Conservation (phyloP, 2,888 invertebrate species). For the Orthonevra nobilis region DNA sequence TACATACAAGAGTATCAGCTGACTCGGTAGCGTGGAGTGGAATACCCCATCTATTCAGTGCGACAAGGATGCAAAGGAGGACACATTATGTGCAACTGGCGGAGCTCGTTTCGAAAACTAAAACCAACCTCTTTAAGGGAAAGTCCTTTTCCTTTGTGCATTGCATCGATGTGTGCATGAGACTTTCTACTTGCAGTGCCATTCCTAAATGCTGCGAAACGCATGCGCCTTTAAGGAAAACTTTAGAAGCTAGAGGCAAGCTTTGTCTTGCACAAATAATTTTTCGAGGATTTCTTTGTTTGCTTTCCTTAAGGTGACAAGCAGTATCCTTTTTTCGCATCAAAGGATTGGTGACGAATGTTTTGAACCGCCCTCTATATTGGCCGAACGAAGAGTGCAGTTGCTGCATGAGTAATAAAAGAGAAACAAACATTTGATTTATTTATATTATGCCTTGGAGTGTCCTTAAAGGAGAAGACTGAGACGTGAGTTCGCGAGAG, state of each 20-base stretch:
- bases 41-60: conserved; percentile 6
- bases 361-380: conserved; percentile 48
- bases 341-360: conserved; percentile 45
- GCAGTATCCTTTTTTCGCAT: conserved; percentile 15
- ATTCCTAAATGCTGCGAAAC: conserved; percentile 16
- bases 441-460: conserved; percentile 1
- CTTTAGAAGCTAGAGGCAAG: conserved; percentile 39
- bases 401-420: conserved; percentile 11
- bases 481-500: conserved; percentile 13
- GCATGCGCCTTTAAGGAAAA: conserved; percentile 50
- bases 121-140: conserved; percentile 40
- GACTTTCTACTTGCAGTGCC: conserved; percentile 41
- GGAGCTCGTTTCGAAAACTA: conserved; percentile 19
- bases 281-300: conserved; percentile 31
- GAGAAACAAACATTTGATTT: conserved; percentile 16
- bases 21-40: neutral
- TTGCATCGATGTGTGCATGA: conserved; percentile 57
- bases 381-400: conserved; percentile 35
- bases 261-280: conserved; percentile 54
- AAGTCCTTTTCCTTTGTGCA: conserved; percentile 44
- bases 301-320: conserved; percentile 29
- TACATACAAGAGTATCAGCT: too few relatives aligned
- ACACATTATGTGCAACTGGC: conserved; percentile 57
- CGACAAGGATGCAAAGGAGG: conserved; percentile 7
- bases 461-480: conserved; percentile 5